Evolutionary conservation across 64 coral and sea anemone genomes (phyloP).

Genomic region (Montipora foliosa): DNA sequence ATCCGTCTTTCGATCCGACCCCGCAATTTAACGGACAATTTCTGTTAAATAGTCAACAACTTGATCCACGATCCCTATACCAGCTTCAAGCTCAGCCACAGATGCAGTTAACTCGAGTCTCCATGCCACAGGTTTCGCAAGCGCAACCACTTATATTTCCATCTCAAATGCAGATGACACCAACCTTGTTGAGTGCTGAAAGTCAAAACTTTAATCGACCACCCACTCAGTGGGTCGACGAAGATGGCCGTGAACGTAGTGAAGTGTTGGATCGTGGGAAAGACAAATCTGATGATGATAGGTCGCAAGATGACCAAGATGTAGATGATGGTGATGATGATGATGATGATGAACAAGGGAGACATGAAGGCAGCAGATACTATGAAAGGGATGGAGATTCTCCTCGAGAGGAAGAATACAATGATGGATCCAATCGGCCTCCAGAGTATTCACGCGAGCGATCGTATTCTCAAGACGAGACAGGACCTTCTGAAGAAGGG

Average conservation of each 20-base stretch:
- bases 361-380: slow-evolving; percentile 37
- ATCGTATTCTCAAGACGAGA: slow-evolving; percentile 2
- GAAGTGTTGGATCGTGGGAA: slow-evolving; percentile 59
- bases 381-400: slow-evolving; percentile 19
- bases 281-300: slow-evolving; percentile 48
- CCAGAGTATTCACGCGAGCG: not conserved
- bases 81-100: slow-evolving; percentile 28
- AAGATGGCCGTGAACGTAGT: slow-evolving; percentile 70
- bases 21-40: slow-evolving; percentile 1
- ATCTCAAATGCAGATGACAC: not conserved
- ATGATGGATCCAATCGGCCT: not conserved
- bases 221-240: slow-evolving; percentile 60
- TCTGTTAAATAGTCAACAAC: slow-evolving; percentile 16
- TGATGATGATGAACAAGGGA: slow-evolving; percentile 34
- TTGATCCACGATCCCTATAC: slow-evolving; percentile 13
- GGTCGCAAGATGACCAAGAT: slow-evolving; percentile 15
- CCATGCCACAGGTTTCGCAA: not conserved
- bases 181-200: not conserved
- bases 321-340: slow-evolving; percentile 30
- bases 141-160: slow-evolving; percentile 13
- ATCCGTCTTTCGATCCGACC: not conserved
- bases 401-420: not conserved
- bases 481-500: not conserved
- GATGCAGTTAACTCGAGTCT: not conserved
- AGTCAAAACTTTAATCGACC: not conserved